Conservation (phyloP, 1,140 invertebrate species). For the Drosophila trapezifrons region DNA sequence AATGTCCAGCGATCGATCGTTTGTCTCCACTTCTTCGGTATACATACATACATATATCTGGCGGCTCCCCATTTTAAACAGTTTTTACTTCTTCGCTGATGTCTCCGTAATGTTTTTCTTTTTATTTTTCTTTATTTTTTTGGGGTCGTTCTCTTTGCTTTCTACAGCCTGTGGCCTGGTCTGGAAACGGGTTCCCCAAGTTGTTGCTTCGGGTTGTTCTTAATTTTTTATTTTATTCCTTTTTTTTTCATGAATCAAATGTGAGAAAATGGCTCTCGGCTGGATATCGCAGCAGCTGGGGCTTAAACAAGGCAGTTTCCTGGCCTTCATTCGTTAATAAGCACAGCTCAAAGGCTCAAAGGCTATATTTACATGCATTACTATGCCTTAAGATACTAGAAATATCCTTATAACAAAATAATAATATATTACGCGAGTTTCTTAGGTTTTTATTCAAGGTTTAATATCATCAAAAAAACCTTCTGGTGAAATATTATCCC, state of each 20-base stretch:
- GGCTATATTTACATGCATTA: neutral
- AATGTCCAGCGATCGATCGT: constrained; percentile 62
- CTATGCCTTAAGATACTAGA: neutral
- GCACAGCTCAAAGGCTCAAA: neutral
- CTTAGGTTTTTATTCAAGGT: no score
- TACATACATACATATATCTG: constrained; percentile 12
- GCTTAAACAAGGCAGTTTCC: constrained; percentile 29
- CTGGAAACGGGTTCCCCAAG: constrained; percentile 56
- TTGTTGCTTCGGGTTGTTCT: constrained; percentile 34
- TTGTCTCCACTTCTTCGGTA: constrained; percentile 18
- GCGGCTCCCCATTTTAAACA: constrained; percentile 41
- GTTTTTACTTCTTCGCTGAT: constrained; percentile 18
- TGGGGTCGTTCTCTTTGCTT: constrained; percentile 52
- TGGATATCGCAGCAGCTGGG: constrained; percentile 21
- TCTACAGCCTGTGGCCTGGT: constrained; percentile 24
- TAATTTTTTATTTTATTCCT: constrained; percentile 12
- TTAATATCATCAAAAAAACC: neutral
- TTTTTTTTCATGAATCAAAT: constrained; percentile 64
- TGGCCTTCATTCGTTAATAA: constrained; percentile 9
- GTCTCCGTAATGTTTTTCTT: constrained; percentile 34
- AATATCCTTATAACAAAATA: neutral
- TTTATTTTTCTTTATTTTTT: constrained; percentile 33
- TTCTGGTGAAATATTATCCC: neutral
- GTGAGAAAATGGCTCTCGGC: constrained; percentile 43
- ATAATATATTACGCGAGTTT: no score